Conservation (phyloP, 92 coral and sea anemone genomes). For the Umimayanthus kanabou region DNA sequence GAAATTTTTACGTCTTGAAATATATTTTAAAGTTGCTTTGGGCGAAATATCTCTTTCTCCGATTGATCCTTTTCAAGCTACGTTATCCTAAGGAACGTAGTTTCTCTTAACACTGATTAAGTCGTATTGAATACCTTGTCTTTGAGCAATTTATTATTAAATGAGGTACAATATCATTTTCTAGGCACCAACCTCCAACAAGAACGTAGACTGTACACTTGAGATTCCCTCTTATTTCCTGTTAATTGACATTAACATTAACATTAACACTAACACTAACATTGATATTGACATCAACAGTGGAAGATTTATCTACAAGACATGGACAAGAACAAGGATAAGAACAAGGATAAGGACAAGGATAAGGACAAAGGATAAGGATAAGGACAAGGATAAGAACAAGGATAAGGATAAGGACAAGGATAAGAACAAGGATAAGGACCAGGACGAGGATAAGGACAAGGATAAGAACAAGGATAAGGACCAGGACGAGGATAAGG, state of each 20-base stretch:
- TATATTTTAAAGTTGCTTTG: too few species aligned
- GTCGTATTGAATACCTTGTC: too few species aligned
- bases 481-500: neutral
- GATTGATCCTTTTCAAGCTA: too few species aligned
- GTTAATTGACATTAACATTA: neutral
- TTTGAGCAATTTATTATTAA: too few species aligned
- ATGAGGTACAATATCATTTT: neutral
- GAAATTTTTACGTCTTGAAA: too few species aligned
- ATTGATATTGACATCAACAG: neutral
- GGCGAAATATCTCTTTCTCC: too few species aligned
- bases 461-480: too few species aligned
- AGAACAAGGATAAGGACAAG: neutral
- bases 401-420: too few species aligned
- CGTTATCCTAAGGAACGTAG: too few species aligned
- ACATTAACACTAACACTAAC: too few species aligned
- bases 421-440: neutral
- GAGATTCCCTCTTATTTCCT: constrained; percentile 91
- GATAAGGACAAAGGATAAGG: neutral
- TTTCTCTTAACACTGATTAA: too few species aligned
- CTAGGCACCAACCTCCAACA: constrained; percentile 67
- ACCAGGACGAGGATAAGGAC: neutral
- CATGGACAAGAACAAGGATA: neutral
- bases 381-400: neutral
- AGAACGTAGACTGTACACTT: constrained; percentile 77
- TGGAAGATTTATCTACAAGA: too few species aligned